Conservation (phyloP, 2,888 invertebrate genomes). For the Dexiosoma caninum region DNA sequence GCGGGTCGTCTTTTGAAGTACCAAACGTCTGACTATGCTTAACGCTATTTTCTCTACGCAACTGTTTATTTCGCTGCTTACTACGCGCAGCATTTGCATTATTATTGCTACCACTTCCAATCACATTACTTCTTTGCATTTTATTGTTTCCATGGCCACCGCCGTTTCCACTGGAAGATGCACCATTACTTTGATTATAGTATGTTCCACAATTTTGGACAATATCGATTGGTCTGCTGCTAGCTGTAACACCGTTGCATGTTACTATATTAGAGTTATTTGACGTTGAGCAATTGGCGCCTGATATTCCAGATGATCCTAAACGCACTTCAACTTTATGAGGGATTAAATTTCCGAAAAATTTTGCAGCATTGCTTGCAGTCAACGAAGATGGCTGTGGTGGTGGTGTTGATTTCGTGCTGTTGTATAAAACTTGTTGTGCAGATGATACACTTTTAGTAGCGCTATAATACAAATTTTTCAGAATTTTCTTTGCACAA, state of each 20-base stretch:
- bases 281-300: conserved; percentile 41
- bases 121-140: conserved; percentile 24
- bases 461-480: too few species aligned
- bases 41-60: conserved; percentile 72
- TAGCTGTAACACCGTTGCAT: conserved; percentile 66
- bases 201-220: conserved; percentile 62
- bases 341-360: conserved; percentile 77
- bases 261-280: conserved; percentile 65
- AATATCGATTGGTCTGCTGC: conserved; percentile 75
- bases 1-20: conserved; percentile 76
- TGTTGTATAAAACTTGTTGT: conserved; percentile 31
- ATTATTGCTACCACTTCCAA: conserved; percentile 46
- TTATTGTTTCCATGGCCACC: conserved; percentile 59
- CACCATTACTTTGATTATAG: conserved; percentile 55
- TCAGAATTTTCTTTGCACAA: neutral
- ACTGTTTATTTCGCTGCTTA: conserved; percentile 68
- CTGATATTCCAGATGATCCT: conserved; percentile 62
- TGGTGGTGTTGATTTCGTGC: conserved; percentile 63
- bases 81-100: conserved; percentile 58
- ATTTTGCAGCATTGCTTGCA: conserved; percentile 72
- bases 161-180: conserved; percentile 62
- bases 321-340: conserved; percentile 76
- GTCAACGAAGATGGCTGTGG: conserved; percentile 45
- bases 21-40: conserved; percentile 75
- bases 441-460: conserved; percentile 68